Evolutionary conservation across 1,140 invertebrate species (phyloP), one percentile per base, ranked within the genome.

Genomic region (Babylonia areolata): DNA sequence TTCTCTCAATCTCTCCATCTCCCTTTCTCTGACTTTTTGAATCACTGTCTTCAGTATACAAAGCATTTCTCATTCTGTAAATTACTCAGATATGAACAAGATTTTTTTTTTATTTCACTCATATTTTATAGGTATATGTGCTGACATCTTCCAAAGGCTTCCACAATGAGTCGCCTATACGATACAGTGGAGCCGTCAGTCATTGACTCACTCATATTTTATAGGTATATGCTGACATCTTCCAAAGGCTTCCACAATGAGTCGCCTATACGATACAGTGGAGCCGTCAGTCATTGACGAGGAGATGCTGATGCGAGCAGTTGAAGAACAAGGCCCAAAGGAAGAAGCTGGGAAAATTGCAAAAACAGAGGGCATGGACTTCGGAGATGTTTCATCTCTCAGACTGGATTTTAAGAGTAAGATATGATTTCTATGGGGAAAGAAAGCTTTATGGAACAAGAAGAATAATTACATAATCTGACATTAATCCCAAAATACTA

Each of bases 211-310:
- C 12, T 75, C 28, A 75, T 75, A 33, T 75, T 11, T 75, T 9
- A n/a, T 33, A 46, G 33, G 28, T n/a, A 40, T 20, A 31, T 31
- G n/a, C 54, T 73, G 64, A 3, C 33, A 42, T 35, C 40, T 28
- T 37, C 37, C 31, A 75, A 9, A 79, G 15, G 33, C 11, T 33
- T 46, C 12, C 87, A 93, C 88, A 69, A 95, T 95, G 94, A 94
- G 94, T 90, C 93, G 94, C 39, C 87, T 94, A n/a, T 95, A 95
- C 89, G 94, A 95, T 85, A 94, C 94, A 17, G 91, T 95, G 42
- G 94, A 94, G 87, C 94, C 94, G 28, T 91, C 93, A 42, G 94
- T 95, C 12, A 93, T 95, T 81, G 94, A 94, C 87, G 93, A 94
- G 84, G 92, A 93, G 17, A 94, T 95, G 92, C 90, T 95, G 3